phyloP scores from a whole-genome alignment of 2,113 vertebrate species.

The Scalopus aquaticus region DNA sequence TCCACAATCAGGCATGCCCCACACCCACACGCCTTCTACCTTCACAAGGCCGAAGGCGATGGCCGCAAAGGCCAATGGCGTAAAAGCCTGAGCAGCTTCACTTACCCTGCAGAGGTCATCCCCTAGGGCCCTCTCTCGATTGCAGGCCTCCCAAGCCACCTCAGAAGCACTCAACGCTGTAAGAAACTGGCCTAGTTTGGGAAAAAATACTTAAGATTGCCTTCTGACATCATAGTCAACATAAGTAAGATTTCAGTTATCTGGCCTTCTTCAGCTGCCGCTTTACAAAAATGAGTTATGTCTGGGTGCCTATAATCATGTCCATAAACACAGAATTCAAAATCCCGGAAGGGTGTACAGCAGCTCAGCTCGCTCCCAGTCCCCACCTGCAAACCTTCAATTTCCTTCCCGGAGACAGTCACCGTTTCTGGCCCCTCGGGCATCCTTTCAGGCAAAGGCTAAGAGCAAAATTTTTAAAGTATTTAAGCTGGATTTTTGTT shows the following conservation, averaged over 20 bases:
- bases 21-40: no score
- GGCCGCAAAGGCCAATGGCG: no score
- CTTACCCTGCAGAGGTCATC: neutral
- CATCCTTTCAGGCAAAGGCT: neutral
- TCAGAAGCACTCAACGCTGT: neutral
- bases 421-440: no score
- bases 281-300: neutral
- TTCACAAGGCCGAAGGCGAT: no score
- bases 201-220: no score
- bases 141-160: neutral
- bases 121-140: rapidly evolving
- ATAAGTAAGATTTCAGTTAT: neutral
- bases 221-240: no score
- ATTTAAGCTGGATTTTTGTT: neutral
- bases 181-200: neutral
- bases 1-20: no score
- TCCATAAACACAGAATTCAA: neutral
- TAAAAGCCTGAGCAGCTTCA: no score
- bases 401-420: no score
- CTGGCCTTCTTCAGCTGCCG: neutral
- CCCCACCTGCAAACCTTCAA: neutral
- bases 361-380: neutral
- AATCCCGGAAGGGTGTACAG: no score
- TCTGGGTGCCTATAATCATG: neutral
- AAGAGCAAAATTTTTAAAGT: neutral